Evolutionary conservation across 2,888 invertebrate species (phyloP).

Genomic region (Napeogenes inachia): DNA sequence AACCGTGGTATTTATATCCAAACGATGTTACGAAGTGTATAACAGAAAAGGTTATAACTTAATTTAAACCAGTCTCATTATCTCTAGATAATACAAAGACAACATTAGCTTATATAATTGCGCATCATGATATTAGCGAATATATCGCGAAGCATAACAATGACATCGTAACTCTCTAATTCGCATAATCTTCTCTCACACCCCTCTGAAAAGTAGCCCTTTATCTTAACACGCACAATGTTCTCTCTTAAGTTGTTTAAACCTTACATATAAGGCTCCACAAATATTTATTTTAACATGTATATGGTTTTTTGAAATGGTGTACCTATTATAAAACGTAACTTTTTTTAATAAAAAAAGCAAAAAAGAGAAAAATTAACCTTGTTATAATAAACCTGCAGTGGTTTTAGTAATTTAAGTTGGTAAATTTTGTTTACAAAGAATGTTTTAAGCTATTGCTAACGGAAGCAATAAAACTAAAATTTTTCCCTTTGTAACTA

Average conservation of each 20-base stretch:
- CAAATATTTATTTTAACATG: constrained; percentile 19
- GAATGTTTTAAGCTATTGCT: neutral
- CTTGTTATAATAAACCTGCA: too few species aligned
- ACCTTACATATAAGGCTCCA: constrained; percentile 22
- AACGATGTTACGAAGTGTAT: too few species aligned
- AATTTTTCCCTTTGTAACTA: constrained; percentile 5
- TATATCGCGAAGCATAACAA: constrained; percentile 31
- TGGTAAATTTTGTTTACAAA: neutral
- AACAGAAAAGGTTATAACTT: too few species aligned
- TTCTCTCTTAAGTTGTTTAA: constrained; percentile 29
- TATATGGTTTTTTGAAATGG: neutral
- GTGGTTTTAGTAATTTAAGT: too few species aligned
- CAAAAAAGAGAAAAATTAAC: too few species aligned
- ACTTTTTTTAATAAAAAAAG: too few species aligned
- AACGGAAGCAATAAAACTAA: constrained; percentile 1
- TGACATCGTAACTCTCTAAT: constrained; percentile 35
- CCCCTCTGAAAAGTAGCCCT: constrained; percentile 29
- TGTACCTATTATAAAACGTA: too few species aligned
- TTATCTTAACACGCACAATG: constrained; percentile 38
- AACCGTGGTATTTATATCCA: too few species aligned
- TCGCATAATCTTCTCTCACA: constrained; percentile 38
- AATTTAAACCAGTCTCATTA: too few species aligned
- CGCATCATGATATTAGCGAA: constrained; percentile 28
- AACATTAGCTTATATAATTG: constrained; percentile 20
- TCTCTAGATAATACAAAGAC: neutral